phyloP scores from a whole-genome alignment of 1,140 invertebrate genomes.

The Ganaspis sp. region DNA sequence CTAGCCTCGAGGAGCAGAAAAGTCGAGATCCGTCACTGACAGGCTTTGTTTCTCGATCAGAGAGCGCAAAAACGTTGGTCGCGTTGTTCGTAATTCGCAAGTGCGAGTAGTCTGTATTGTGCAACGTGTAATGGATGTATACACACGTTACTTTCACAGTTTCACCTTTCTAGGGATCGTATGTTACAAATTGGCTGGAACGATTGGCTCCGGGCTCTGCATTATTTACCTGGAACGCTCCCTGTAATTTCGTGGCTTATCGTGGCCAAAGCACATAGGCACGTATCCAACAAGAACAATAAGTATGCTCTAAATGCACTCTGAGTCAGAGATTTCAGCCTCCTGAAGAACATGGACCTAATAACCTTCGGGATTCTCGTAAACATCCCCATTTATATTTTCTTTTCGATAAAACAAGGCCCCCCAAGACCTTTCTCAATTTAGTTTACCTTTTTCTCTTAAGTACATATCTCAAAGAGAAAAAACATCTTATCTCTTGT shows the following conservation, averaged over 20 bases:
- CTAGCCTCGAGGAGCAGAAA: background rate
- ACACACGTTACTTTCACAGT: slow-evolving; percentile 28
- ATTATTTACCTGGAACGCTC: slow-evolving; percentile 30
- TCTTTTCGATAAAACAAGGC: slow-evolving; percentile 23
- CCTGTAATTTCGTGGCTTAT: slow-evolving; percentile 29
- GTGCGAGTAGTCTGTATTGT: slow-evolving; percentile 14
- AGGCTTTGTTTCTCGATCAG: slow-evolving; percentile 26
- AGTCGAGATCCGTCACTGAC: slow-evolving; percentile 16
- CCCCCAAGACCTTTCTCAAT: background rate
- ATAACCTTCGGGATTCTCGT: slow-evolving; percentile 19
- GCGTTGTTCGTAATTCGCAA: slow-evolving; percentile 21
- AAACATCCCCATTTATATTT: slow-evolving; percentile 20
- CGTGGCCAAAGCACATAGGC: slow-evolving; percentile 6
- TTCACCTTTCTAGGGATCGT: slow-evolving; percentile 16
- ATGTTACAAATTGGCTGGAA: slow-evolving; percentile 30
- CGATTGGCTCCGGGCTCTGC: slow-evolving; percentile 27
- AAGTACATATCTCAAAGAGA: background rate
- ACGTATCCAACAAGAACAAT: slow-evolving; percentile 29
- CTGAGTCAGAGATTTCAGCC: slow-evolving; percentile 9
- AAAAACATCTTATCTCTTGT: background rate
- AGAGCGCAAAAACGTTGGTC: background rate
- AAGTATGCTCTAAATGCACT: slow-evolving; percentile 4
- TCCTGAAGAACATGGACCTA: slow-evolving; percentile 21
- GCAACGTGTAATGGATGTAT: slow-evolving; percentile 20
- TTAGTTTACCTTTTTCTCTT: background rate